phyloP scores from a whole-genome alignment of 2,113 vertebrate species.

The Lathamus discolor region DNA sequence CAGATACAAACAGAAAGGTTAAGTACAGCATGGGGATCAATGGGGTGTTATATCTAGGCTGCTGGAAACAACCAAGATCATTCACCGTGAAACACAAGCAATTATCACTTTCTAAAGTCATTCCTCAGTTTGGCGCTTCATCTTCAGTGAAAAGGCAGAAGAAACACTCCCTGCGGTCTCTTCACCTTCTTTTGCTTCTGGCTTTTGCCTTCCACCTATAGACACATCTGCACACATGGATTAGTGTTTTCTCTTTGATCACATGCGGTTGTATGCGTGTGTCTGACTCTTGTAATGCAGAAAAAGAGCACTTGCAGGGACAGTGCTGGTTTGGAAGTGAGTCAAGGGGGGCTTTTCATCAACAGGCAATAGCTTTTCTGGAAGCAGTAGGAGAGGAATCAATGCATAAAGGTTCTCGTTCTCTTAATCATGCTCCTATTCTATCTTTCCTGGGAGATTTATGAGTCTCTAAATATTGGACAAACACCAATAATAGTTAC shows the following conservation, averaged over 20 bases:
- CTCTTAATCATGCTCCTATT: conserved; percentile 24
- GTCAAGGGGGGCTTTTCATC: conserved; percentile 40
- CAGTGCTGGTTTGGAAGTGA: not conserved
- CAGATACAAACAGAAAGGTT: not conserved
- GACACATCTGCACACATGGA: not conserved
- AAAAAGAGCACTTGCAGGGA: not conserved
- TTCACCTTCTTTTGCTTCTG: not conserved
- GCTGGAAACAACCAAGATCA: not conserved
- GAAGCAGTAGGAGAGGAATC: conserved; percentile 22
- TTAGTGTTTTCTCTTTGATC: conserved; percentile 3
- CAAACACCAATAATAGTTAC: conserved; percentile 20
- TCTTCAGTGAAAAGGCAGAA: not conserved
- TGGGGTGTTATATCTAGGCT: not conserved
- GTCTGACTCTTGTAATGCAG: not conserved
- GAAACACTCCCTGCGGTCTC: not conserved
- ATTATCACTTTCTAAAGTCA: not conserved
- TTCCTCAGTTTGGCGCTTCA: not conserved
- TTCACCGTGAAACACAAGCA: not conserved
- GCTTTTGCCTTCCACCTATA: not conserved
- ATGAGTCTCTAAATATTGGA: conserved; percentile 22
- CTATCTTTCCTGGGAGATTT: conserved; percentile 52
- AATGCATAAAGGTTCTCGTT: conserved; percentile 31
- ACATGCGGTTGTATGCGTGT: not conserved
- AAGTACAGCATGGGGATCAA: not conserved
- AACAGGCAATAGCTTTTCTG: conserved; percentile 37